A percentile compares a stretch with the other conserved stretches of the same genome.
Conservation (phyloP, 2,113 vertebrate species). For the Sterna hirundo region DNA sequence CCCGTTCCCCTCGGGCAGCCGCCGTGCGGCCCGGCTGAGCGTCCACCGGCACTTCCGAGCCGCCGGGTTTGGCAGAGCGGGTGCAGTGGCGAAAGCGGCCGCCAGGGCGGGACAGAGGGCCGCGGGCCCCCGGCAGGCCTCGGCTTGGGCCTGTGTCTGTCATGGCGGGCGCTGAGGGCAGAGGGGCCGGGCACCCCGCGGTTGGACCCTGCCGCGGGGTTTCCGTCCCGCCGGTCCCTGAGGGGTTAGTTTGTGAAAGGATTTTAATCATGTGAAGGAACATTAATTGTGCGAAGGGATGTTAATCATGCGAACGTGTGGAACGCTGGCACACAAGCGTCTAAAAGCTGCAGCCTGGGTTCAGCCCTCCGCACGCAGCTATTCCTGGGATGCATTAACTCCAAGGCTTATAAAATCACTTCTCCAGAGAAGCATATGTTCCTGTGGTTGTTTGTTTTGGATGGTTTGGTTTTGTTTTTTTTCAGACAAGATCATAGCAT, state of each 20-base stretch:
- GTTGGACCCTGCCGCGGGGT: not conserved
- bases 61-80: not conserved
- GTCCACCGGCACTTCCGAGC: not conserved
- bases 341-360: fast-evolving
- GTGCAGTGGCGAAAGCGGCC: not conserved
- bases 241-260: not conserved
- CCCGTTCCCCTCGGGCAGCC: too few species aligned
- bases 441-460: not conserved
- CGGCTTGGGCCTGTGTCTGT: fast-evolving
- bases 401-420: not conserved
- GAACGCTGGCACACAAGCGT: too few species aligned
- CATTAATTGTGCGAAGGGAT: not conserved
- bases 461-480: not conserved
- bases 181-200: not conserved
- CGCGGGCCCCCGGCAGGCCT: not conserved
- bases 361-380: not conserved
- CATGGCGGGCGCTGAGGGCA: not conserved
- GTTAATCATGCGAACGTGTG: fast-evolving
- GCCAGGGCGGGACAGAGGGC: conserved; percentile 44
- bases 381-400: fast-evolving
- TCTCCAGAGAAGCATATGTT: fast-evolving
- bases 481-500: fast-evolving
- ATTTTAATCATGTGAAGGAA: fast-evolving
- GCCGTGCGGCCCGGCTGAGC: too few species aligned
- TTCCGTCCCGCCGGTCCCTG: fast-evolving